Conservation (phyloP, 2,888 invertebrate genomes). For the Oscheius sp. region DNA sequence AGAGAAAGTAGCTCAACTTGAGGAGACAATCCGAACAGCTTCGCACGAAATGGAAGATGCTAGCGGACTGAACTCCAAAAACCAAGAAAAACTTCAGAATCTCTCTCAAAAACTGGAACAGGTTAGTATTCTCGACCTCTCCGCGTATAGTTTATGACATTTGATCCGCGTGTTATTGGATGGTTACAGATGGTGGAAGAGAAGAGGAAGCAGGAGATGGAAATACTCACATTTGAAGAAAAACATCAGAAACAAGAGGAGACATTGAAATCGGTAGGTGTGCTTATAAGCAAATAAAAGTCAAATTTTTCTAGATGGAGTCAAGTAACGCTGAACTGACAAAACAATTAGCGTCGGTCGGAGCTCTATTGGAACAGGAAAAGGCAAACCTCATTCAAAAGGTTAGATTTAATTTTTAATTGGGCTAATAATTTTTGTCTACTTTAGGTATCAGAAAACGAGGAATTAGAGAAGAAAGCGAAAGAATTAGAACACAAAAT, state of each 20-base stretch:
- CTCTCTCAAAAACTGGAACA: conserved; percentile 50
- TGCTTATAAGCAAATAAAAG: conserved; percentile 27
- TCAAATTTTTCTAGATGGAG: no score
- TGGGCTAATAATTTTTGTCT: no score
- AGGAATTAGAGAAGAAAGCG: not conserved
- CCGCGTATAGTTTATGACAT: not conserved
- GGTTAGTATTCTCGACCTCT: conserved; percentile 32
- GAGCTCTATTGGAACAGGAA: conserved; percentile 53
- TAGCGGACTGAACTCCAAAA: conserved; percentile 44
- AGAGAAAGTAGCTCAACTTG: conserved; percentile 40
- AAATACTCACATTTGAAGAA: conserved; percentile 47
- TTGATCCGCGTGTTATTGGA: conserved; percentile 1
- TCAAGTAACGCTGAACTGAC: conserved; percentile 43
- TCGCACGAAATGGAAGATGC: conserved; percentile 40
- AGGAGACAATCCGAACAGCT: conserved; percentile 33
- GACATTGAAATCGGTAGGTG: conserved; percentile 50
- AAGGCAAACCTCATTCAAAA: conserved; percentile 42
- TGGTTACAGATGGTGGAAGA: conserved; percentile 46
- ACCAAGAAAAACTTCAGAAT: conserved; percentile 44
- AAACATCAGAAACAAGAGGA: conserved; percentile 43
- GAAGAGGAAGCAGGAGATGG: conserved; percentile 44
- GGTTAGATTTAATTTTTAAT: not conserved
- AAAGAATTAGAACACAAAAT: conserved; percentile 1
- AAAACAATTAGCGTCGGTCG: conserved; percentile 52
- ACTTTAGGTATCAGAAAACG: not conserved